A percentile compares a stretch with the other conserved stretches of the same genome.
Evolutionary conservation across 2,888 invertebrate genomes (phyloP).

Genomic region (Leptarthrus brevirostris): DNA sequence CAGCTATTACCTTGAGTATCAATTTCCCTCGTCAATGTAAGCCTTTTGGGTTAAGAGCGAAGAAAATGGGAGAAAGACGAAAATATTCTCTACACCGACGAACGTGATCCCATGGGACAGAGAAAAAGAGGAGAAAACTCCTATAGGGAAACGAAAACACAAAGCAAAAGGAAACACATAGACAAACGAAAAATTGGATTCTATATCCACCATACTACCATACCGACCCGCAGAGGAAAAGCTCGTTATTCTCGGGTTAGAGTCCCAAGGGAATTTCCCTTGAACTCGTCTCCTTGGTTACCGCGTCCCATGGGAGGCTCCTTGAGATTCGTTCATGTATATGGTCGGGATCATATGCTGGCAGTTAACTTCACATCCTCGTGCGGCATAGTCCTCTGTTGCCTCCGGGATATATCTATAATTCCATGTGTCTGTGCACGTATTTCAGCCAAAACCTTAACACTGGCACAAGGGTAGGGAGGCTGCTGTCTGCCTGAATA

Average conservation of each 20-base stretch:
- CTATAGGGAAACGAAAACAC: conserved; percentile 40
- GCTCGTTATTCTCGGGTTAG: conserved; percentile 53
- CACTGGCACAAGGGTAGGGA: conserved; percentile 2
- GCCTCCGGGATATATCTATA: conserved; percentile 3
- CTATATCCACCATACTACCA: conserved; percentile 40
- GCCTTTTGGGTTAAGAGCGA: conserved; percentile 17
- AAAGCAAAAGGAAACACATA: neutral
- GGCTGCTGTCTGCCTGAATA: neutral
- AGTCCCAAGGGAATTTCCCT: conserved; percentile 46
- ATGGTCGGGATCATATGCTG: conserved; percentile 19
- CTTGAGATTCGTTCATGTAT: conserved; percentile 1
- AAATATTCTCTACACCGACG: conserved; percentile 20
- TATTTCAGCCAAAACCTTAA: conserved; percentile 9
- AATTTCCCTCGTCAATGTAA: conserved; percentile 30
- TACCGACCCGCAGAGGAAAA: conserved; percentile 48
- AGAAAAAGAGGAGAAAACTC: conserved; percentile 20
- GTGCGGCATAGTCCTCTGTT: conserved; percentile 16
- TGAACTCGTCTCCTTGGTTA: conserved; percentile 60
- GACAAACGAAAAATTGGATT: conserved; percentile 8
- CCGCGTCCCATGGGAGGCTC: conserved; percentile 58
- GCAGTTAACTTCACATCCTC: conserved; percentile 21
- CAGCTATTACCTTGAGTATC: conserved; percentile 39
- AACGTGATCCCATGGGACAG: conserved; percentile 19
- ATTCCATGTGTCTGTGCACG: conserved; percentile 5
- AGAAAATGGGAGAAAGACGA: conserved; percentile 26